These are phyloP conservation scores for Oncorhynchus kisutch DNA, from an alignment of 2,113 vertebrate species.

Conservation along the genomic window DNA sequence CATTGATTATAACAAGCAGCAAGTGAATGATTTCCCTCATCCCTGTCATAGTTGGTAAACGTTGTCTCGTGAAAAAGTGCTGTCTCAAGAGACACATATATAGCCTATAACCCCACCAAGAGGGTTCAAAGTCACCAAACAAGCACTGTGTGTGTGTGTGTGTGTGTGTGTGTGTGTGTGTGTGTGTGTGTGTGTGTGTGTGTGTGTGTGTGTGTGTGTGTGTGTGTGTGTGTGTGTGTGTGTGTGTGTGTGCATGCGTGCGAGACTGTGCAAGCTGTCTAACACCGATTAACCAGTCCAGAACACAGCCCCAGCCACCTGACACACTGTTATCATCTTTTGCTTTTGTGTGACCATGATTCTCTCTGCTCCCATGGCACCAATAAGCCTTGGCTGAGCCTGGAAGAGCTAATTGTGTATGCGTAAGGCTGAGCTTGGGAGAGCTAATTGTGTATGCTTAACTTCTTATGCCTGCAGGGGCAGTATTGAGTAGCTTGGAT, in stretches of 20 bases:
- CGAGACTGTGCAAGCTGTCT: too few species aligned
- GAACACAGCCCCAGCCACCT: not conserved
- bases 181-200: not conserved
- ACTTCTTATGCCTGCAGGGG: too few species aligned
- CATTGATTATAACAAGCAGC: too few species aligned
- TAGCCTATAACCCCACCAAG: too few species aligned
- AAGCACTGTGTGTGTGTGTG: not conserved
- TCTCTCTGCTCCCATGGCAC: conserved; percentile 1
- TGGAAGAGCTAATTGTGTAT: not conserved
- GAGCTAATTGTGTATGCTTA: not conserved
- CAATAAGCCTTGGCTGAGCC: conserved; percentile 4
- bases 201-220: not conserved
- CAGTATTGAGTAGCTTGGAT: too few species aligned
- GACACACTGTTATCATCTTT: conserved; percentile 1
- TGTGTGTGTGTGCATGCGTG: too few species aligned
- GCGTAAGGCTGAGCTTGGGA: not conserved
- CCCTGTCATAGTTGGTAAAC: too few species aligned
- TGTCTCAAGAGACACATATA: too few species aligned
- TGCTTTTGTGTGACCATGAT: conserved; percentile 10
- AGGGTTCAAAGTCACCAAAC: too few species aligned
- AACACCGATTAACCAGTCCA: too few species aligned
- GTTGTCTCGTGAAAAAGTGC: too few species aligned
- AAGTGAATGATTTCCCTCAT: too few species aligned
- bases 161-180: not conserved
- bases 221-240: not conserved